Percentiles rank a stretch among this genome's conserved stretches.
These are phyloP conservation scores for Epirrhoe tristata DNA, from an alignment of 2,888 invertebrate genomes.

Conservation along the genomic window DNA sequence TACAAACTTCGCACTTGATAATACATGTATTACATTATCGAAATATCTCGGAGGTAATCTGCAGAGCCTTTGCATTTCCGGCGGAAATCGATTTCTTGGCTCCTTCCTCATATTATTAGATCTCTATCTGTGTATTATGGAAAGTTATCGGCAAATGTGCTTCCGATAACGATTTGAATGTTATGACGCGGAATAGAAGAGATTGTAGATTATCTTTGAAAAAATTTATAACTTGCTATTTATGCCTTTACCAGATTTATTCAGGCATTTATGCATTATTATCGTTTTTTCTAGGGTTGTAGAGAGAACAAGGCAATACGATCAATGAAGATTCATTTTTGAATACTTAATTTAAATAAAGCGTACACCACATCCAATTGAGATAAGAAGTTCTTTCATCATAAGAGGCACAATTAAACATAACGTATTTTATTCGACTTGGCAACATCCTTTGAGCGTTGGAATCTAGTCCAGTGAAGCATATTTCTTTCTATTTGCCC, in stretches of 20 bases:
- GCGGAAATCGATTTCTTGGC: constrained; percentile 63
- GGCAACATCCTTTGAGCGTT: constrained; percentile 13
- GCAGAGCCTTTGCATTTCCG: constrained; percentile 59
- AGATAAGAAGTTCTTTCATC: too few species aligned
- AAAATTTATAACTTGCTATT: too few species aligned
- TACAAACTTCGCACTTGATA: constrained; percentile 31
- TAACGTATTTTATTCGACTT: background rate
- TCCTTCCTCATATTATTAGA: constrained; percentile 58
- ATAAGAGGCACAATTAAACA: background rate
- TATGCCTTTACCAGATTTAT: too few species aligned
- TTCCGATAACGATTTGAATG: constrained; percentile 46
- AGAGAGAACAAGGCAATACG: too few species aligned
- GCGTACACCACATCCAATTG: too few species aligned
- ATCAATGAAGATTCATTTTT: too few species aligned
- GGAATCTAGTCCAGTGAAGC: constrained; percentile 24
- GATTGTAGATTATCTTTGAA: constrained; percentile 3
- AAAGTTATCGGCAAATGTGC: constrained; percentile 48
- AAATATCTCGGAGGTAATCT: constrained; percentile 54
- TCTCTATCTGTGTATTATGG: constrained; percentile 49
- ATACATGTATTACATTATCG: constrained; percentile 41
- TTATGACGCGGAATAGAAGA: constrained; percentile 33
- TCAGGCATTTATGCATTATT: too few species aligned
- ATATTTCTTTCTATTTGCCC: constrained; percentile 21
- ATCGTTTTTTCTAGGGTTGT: too few species aligned
- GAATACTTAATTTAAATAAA: too few species aligned